Percentiles rank a stretch among this genome's conserved stretches.
phyloP scores from a whole-genome alignment of 2,113 vertebrate genomes.

The Trematocara marginatum region DNA sequence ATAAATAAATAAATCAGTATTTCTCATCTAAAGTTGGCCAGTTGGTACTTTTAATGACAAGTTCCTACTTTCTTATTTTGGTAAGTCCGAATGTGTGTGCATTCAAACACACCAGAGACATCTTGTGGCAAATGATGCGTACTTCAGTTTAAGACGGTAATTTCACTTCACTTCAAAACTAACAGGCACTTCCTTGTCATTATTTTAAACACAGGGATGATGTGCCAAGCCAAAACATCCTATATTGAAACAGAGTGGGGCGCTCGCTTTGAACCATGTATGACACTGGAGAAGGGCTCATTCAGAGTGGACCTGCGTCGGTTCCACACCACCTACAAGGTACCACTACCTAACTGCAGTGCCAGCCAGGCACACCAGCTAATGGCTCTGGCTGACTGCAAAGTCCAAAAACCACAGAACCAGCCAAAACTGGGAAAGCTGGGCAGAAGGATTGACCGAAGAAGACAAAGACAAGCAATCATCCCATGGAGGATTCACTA shows the following conservation, averaged over 20 bases:
- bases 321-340: constrained; percentile 50
- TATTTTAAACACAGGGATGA: constrained; percentile 2
- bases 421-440: neutral
- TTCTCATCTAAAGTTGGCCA: neutral
- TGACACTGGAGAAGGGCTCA: constrained; percentile 34
- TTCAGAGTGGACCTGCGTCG: constrained; percentile 42
- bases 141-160: neutral
- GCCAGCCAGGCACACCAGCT: constrained; percentile 16
- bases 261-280: constrained; percentile 42
- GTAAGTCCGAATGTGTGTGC: neutral
- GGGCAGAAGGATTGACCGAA: neutral
- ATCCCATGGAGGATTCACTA: neutral
- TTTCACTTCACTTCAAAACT: neutral
- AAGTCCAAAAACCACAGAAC: neutral
- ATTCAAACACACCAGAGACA: neutral
- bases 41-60: neutral
- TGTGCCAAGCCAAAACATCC: constrained; percentile 9
- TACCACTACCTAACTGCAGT: constrained; percentile 42
- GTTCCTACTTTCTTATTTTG: neutral
- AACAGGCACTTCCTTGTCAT: neutral
- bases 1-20: neutral
- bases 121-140: neutral
- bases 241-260: constrained; percentile 23
- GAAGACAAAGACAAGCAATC: neutral
- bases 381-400: neutral